Base-by-base conservation (phyloP, 2,113 vertebrate genomes). In the Gallinago undulata region DNA sequence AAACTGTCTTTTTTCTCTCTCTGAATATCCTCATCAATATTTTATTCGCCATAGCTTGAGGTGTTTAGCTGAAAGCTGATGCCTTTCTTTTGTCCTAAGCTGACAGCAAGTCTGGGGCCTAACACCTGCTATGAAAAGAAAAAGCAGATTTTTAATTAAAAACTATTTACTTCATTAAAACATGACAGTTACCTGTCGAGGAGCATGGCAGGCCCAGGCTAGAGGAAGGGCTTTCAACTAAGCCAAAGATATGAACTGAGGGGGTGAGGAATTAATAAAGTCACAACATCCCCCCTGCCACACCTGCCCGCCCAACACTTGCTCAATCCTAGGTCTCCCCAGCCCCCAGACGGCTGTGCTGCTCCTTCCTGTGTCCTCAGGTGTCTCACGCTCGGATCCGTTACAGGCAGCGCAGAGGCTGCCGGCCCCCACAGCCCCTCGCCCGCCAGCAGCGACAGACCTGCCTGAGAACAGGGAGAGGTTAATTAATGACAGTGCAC, bases 271-370 rank as follows among this genome's bases (percentile, higher is more conserved):
- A 24, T 27, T 47, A 48, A 67, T 48, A 3, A 53, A 75, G 37
- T 73, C 24, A 31, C 51, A 16, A 1, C 0, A 2, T 17, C 3
- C 22, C n/a, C 57, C 27, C 18, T 8, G 18, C 13, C 27, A n/a
- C 37, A 22, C 4, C 7, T 1, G 2, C 22, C 12, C 51, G 14
- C 18, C 19, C 55, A 22, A 45, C 43, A 45, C 45, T 47, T 47
- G 45, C 17, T 47, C 19, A 47, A 47, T 47, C 45, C 19, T 18
- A 9, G 45, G 3, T 2, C 8, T 24, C 10, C 7, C 27, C 6
- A 1, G 6, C 2, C 7, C 30, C 30, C 0, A 19, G 0, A 2
- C 6, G 51, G 51, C 25, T 28, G 13, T 30, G 86, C 72, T 69
- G 53, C 48, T 10, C 0, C 72, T 88, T 41, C 45, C 77, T 28